These are phyloP conservation scores for Geodia barretti DNA, from an alignment of 37 sponge, comb jelly and placozoan species.

Conservation along the genomic window DNA sequence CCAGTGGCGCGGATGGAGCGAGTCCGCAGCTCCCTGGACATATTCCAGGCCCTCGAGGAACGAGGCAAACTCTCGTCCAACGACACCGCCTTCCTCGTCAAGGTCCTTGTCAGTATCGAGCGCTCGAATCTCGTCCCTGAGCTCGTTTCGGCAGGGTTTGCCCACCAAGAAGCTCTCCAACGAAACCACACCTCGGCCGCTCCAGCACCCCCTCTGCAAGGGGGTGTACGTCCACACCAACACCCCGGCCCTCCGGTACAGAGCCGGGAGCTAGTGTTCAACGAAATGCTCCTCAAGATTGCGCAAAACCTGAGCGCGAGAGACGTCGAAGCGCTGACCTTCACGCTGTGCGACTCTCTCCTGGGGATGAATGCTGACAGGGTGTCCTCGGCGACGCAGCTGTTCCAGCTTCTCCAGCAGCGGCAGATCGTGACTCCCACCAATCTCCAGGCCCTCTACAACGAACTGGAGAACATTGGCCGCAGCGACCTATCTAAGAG, in stretches of 20 bases:
- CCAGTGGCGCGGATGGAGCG: constrained; percentile 45
- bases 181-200: background rate
- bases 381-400: constrained; percentile 47
- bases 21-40: constrained; percentile 13
- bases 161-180: background rate
- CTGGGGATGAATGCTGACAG: constrained; percentile 9
- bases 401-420: constrained; percentile 46
- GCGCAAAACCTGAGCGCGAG: constrained; percentile 14
- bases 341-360: background rate
- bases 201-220: no score
- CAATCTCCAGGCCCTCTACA: constrained; percentile 28
- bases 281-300: constrained; percentile 33
- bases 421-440: constrained; percentile 22
- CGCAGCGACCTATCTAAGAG: constrained; percentile 36
- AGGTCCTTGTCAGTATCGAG: constrained; percentile 12
- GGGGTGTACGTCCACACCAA: no score
- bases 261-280: constrained; percentile 29
- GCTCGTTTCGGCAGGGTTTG: background rate
- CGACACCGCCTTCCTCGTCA: constrained; percentile 36
- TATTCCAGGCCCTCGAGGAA: constrained; percentile 65
- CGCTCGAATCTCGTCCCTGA: constrained; percentile 8
- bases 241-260: no score
- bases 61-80: constrained; percentile 39
- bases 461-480: constrained; percentile 29
- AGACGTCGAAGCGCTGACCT: constrained; percentile 36